Base-by-base conservation (phyloP, 2,888 invertebrate genomes). In the Drosophila monieri region DNA sequence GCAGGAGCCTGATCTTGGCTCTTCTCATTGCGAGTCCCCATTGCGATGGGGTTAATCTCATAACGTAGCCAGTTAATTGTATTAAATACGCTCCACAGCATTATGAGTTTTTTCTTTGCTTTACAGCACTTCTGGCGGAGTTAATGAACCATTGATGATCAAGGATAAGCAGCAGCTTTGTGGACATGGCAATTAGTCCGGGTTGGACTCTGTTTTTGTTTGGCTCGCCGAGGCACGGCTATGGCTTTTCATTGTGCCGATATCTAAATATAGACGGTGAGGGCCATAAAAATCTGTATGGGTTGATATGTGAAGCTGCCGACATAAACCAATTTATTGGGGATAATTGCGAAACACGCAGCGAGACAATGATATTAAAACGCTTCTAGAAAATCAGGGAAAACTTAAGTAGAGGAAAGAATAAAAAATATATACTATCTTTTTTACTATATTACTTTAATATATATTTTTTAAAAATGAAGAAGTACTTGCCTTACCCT, bases 121-220 rank as follows among this genome's bases (percentile, higher is more conserved):
- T 61, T 49, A 70, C 57, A 41, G 73, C 73, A 77, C 57, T 76
- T 69, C 62, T 54, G 60, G 48, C 58, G 85, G 73, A 88, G 89
- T 88, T 85, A 88, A 88, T 89, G 89, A 89, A 88, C 88, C 84
- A 88, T 76, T 77, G 88, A 88, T 88, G 85, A 85, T 89, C 85
- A 85, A 85, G 85, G 85, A 85, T 85, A 88, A 84, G 77, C 83
- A 60, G 64, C 66, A 58, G 47, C 27, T 35, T 54, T 66, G 69
- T 67, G 77, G 70, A 62, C 85, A 81, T 73, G 88, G 78, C 87
- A 80, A 81, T 81, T 88, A 87, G 87, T 80, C 70, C 78, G 78
- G 73, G 67, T 72, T 54, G 51, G 39, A 47, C 55, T 48, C 48
- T 60, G 46, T 60, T 48, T 48, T 62, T 53, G 35, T 37, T 43